These are phyloP conservation scores for Lordiphosa collinella DNA, from an alignment of 1,140 invertebrate species.

Conservation along the genomic window DNA sequence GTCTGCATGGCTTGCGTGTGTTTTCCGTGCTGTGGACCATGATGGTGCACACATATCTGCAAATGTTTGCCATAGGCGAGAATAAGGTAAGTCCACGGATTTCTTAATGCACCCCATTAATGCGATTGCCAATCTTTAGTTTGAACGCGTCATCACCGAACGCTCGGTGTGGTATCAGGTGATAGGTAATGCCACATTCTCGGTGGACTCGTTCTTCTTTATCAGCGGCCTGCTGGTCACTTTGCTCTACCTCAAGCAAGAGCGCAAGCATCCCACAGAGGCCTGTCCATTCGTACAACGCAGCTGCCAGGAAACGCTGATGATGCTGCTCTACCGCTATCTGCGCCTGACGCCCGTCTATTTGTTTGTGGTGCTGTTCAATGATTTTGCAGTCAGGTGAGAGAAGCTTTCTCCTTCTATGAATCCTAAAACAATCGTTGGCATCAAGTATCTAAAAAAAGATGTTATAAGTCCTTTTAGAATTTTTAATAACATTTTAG, in stretches of 20 bases:
- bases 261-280: conserved; percentile 61
- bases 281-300: conserved; percentile 63
- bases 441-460: no score
- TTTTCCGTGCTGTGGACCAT: conserved; percentile 95
- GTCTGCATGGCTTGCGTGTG: conserved; percentile 91
- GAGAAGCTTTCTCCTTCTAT: no score
- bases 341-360: conserved; percentile 90
- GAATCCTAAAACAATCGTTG: no score
- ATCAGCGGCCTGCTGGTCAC: conserved; percentile 90
- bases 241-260: conserved; percentile 85
- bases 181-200: conserved; percentile 93
- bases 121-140: conserved; percentile 79
- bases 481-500: no score
- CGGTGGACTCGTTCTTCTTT: conserved; percentile 95
- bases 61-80: conserved; percentile 88
- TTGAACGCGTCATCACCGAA: conserved; percentile 87
- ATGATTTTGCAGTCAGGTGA: conserved; percentile 86
- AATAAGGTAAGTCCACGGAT: conserved; percentile 77
- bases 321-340: conserved; percentile 85
- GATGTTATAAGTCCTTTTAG: no score
- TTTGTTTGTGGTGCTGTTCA: conserved; percentile 87
- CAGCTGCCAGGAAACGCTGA: conserved; percentile 81
- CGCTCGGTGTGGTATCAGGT: conserved; percentile 90
- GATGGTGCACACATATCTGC: conserved; percentile 92
- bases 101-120: background rate